These are phyloP conservation scores for Hirtodrosophila histrioides DNA, from an alignment of 2,888 invertebrate genomes.

Conservation along the genomic window DNA sequence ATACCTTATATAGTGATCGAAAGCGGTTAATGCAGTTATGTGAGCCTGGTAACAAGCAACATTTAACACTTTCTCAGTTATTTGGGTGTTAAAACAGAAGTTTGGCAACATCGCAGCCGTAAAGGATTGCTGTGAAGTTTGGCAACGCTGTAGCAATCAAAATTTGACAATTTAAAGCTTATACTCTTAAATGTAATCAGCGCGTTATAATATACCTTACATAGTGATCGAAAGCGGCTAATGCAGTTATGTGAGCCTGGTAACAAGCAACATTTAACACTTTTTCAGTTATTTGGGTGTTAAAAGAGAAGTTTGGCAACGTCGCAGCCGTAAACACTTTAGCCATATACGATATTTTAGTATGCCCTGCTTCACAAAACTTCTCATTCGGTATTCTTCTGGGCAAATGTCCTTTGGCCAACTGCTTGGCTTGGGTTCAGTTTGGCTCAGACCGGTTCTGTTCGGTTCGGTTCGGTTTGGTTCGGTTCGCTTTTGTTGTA, in stretches of 20 bases:
- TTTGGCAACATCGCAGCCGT: conserved; percentile 21
- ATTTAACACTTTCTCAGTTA: neutral
- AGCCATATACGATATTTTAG: conserved; percentile 26
- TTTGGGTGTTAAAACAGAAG: conserved; percentile 17
- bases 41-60: no score
- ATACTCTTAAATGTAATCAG: no score
- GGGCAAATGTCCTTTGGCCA: conserved; percentile 33
- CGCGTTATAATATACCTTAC: no score
- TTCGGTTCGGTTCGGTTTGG: neutral
- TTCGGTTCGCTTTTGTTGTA: conserved; percentile 10
- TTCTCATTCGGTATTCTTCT: conserved; percentile 44
- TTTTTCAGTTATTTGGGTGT: neutral
- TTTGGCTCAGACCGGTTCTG: conserved; percentile 4
- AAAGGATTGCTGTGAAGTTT: neutral
- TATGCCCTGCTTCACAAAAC: conserved; percentile 29
- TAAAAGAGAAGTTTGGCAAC: conserved; percentile 41
- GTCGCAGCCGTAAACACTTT: conserved; percentile 30
- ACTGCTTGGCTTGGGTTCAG: conserved; percentile 13
- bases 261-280: no score
- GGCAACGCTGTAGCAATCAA: conserved; percentile 7
- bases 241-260: no score
- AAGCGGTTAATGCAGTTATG: no score
- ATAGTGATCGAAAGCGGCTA: no score
- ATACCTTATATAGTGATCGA: no score
- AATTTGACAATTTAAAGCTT: neutral